These are phyloP conservation scores for Pungitius pungitius DNA, from an alignment of 2,113 vertebrate genomes.

Conservation along the genomic window DNA sequence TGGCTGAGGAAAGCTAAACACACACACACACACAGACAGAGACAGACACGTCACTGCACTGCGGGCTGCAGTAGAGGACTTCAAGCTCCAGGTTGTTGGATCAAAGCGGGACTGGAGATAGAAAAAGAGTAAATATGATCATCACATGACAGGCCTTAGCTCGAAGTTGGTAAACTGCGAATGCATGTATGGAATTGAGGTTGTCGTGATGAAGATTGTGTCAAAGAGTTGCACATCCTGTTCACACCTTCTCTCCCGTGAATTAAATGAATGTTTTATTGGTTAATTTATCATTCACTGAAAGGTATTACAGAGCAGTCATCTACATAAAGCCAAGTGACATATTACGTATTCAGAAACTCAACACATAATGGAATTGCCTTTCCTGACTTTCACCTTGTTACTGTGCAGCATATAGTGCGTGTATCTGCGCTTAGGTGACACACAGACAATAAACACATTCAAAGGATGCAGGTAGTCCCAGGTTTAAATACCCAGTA, in stretches of 20 bases:
- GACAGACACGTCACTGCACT: conserved; percentile 40
- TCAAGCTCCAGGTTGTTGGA: conserved; percentile 52
- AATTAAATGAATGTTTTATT: conserved; percentile 64
- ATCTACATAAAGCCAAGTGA: conserved; percentile 58
- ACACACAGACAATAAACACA: conserved; percentile 3
- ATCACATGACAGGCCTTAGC: conserved; percentile 51
- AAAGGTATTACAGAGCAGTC: conserved; percentile 47
- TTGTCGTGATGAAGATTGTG: conserved; percentile 63
- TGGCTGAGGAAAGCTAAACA: conserved; percentile 56
- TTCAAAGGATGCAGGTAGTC: not conserved
- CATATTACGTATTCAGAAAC: conserved; percentile 59
- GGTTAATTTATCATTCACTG: conserved; percentile 69
- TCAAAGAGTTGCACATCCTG: conserved; percentile 41
- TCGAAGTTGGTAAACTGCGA: conserved; percentile 66
- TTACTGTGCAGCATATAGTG: conserved; percentile 19
- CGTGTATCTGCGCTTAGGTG: not conserved
- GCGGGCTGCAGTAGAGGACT: conserved; percentile 50
- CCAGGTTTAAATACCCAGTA: not conserved
- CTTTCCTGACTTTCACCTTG: conserved; percentile 40
- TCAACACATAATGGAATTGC: conserved; percentile 52
- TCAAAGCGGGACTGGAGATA: conserved; percentile 57
- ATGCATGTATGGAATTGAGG: conserved; percentile 59
- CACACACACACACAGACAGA: conserved; percentile 8
- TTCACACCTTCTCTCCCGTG: conserved; percentile 33
- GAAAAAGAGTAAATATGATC: conserved; percentile 65